Evolutionary conservation across 2,113 vertebrate species (phyloP), one percentile per base, ranked within the genome.

Genomic region (Labeo rohita): DNA sequence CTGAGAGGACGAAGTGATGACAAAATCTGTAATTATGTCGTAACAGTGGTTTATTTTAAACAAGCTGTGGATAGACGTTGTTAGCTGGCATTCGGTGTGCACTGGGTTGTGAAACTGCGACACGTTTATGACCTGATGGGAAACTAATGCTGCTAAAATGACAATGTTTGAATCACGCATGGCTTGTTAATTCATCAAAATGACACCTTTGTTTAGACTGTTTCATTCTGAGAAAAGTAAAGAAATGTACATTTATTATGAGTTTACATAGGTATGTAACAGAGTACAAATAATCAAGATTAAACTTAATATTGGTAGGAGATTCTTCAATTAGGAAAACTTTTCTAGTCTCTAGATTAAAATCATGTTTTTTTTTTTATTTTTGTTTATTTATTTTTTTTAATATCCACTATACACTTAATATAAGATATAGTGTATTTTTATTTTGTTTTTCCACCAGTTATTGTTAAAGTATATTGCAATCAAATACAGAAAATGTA

Each of bases 1-100:
- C 93, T 90, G 90, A 88, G 92, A 92, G 92, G 93, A 93, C 56
- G 77, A 79, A 85, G 56, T 84, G 92, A 92, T 93, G 93, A 91
- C 90, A 90, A 92, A 93, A 94, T 93, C 92, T 80, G 94, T 92
- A 91, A 93, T 93, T 93, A 91, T 90, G 90, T 87, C 61, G 85
- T 89, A 70, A 92, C 83, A 39, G 87, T 88, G 89, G 88, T 90
- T 93, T 93, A 90, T 78, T 90, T 88, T 79, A 83, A 88, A 88
- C 89, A 83, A 78, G 86, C 85, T 74, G 68, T 83, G 86, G 83
- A 80, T 83, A 74, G 86, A 80, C 72, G 85, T 65, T 72, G 86
- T 86, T 88, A 88, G 86, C 76, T 23, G 86, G 59, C 61, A 85
- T 81, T 88, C 73, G 59, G 56, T 83, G 89, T 85, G 83, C 89